phyloP scores from a whole-genome alignment of 1,140 invertebrate genomes.

The Coenobita brevimanus region DNA sequence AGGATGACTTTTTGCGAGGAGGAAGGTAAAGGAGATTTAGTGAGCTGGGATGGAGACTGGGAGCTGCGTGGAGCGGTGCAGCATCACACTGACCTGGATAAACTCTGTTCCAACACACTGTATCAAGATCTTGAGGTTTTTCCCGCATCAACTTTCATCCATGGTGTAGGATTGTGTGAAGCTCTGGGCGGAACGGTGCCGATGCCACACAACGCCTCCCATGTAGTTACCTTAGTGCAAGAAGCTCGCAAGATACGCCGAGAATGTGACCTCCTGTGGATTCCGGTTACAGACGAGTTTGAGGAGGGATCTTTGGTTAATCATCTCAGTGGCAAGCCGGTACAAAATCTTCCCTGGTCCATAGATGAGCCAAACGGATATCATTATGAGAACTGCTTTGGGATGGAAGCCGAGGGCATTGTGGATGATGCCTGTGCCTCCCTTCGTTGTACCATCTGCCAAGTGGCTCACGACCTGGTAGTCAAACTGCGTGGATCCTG shows the following conservation, averaged over 20 bases:
- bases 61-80: neutral
- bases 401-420: constrained; percentile 27
- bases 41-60: constrained; percentile 41
- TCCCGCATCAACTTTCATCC: constrained; percentile 38
- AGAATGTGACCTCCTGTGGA: constrained; percentile 33
- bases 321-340: neutral
- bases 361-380: constrained; percentile 54
- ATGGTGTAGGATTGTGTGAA: constrained; percentile 44
- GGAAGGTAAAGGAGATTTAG: constrained; percentile 30
- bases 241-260: neutral
- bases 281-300: constrained; percentile 20
- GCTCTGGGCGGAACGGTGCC: constrained; percentile 33
- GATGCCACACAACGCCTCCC: constrained; percentile 19
- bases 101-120: constrained; percentile 9
- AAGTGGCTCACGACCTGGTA: too few relatives aligned
- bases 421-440: constrained; percentile 39
- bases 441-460: too few relatives aligned
- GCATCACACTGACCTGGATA: constrained; percentile 16
- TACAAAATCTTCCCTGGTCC: constrained; percentile 47
- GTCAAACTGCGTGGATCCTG: too few relatives aligned
- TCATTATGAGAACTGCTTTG: constrained; percentile 53
- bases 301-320: constrained; percentile 44
- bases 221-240: neutral
- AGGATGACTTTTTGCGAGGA: constrained; percentile 18
- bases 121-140: constrained; percentile 2